phyloP scores from a whole-genome alignment of 2,888 invertebrate species.

The Archaeoteleia sp. region DNA sequence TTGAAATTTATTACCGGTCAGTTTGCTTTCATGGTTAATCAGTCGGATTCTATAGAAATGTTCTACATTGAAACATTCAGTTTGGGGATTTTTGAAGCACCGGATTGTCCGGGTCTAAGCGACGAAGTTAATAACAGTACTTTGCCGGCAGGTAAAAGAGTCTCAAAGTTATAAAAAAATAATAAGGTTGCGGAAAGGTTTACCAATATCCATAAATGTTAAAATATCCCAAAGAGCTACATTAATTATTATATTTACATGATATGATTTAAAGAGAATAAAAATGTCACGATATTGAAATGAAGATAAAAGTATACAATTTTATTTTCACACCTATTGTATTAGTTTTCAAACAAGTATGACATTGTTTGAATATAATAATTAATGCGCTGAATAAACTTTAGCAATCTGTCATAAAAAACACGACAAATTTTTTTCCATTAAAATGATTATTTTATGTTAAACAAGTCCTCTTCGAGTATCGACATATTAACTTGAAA shows the following conservation, averaged over 20 bases:
- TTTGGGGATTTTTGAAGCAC: background rate
- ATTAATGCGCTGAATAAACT: constrained; percentile 30
- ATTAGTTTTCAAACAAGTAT: too few species aligned
- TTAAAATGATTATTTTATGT: constrained; percentile 31
- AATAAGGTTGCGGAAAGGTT: constrained; percentile 2
- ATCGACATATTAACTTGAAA: constrained; percentile 25
- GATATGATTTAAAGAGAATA: constrained; percentile 14
- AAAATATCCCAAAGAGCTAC: constrained; percentile 5
- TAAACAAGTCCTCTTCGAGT: constrained; percentile 32
- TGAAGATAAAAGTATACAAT: constrained; percentile 35
- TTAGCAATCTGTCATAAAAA: constrained; percentile 28
- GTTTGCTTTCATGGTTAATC: too few species aligned
- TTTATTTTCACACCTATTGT: constrained; percentile 29
- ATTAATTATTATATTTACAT: constrained; percentile 32
- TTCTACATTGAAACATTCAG: too few species aligned
- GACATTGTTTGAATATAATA: constrained; percentile 26
- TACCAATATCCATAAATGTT: background rate
- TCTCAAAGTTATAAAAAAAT: constrained; percentile 20
- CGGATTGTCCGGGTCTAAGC: background rate
- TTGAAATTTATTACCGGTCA: too few species aligned
- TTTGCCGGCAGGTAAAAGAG: constrained; percentile 13
- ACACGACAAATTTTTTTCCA: constrained; percentile 24
- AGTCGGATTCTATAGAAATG: too few species aligned
- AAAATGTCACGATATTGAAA: constrained; percentile 20
- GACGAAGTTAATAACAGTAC: constrained; percentile 24